These are phyloP conservation scores for Crocallis elinguaria DNA, from an alignment of 2,888 invertebrate species.

Conservation along the genomic window DNA sequence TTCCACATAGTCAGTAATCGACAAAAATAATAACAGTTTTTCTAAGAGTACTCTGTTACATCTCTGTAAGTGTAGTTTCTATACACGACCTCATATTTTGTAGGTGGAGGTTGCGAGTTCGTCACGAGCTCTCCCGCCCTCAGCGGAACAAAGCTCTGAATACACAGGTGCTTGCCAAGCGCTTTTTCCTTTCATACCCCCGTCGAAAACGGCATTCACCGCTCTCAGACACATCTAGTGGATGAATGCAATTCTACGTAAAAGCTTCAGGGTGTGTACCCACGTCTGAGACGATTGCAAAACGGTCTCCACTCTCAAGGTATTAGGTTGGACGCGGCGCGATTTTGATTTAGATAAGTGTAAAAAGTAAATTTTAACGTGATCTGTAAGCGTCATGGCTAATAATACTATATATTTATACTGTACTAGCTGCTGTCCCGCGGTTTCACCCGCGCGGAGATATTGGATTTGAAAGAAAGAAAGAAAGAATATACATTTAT, in stretches of 20 bases:
- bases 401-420: too few relatives aligned
- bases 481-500: too few relatives aligned
- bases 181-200: slow-evolving; percentile 61
- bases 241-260: slow-evolving; percentile 58
- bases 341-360: slow-evolving; percentile 8
- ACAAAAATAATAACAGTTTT: neutral
- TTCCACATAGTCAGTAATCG: too few relatives aligned
- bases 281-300: slow-evolving; percentile 25
- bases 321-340: neutral
- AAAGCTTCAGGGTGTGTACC: slow-evolving; percentile 41
- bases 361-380: too few relatives aligned
- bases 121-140: slow-evolving; percentile 52
- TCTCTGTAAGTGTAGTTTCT: slow-evolving; percentile 11
- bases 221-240: slow-evolving; percentile 55
- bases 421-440: too few relatives aligned
- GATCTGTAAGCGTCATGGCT: too few relatives aligned
- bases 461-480: too few relatives aligned
- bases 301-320: neutral
- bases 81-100: slow-evolving; percentile 14
- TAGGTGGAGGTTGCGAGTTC: slow-evolving; percentile 27
- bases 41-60: slow-evolving; percentile 2
- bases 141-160: slow-evolving; percentile 66
- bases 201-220: slow-evolving; percentile 65
- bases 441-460: too few relatives aligned
- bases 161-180: slow-evolving; percentile 60